phyloP scores from a whole-genome alignment of 2,888 invertebrate species.

The Chelonus formosanus region DNA sequence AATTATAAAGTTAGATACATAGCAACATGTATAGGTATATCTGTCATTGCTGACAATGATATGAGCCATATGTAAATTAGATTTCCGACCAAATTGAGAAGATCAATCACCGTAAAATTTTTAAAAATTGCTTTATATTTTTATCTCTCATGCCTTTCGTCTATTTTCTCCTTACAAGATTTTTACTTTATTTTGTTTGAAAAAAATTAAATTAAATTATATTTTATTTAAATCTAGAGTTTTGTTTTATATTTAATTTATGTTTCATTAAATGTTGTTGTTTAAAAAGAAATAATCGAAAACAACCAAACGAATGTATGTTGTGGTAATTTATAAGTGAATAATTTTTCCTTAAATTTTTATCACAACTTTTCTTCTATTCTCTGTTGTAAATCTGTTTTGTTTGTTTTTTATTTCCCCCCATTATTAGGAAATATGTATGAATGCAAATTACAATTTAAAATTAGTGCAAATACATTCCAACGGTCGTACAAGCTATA shows the following conservation, averaged over 20 bases:
- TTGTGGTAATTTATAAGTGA: too few species aligned
- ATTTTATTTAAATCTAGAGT: too few species aligned
- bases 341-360: too few species aligned
- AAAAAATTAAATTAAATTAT: too few species aligned
- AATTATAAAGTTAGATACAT: slow-evolving; percentile 22
- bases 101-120: slow-evolving; percentile 4
- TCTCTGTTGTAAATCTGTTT: background rate
- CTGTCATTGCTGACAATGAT: slow-evolving; percentile 9
- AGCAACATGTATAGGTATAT: slow-evolving; percentile 4
- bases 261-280: too few species aligned
- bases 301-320: too few species aligned
- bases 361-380: too few species aligned
- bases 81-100: slow-evolving; percentile 1
- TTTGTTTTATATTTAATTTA: too few species aligned
- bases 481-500: background rate
- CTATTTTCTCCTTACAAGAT: background rate
- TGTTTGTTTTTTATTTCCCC: background rate
- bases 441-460: slow-evolving; percentile 15
- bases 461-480: slow-evolving; percentile 15
- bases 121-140: background rate
- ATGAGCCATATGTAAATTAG: background rate
- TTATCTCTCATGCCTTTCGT: too few species aligned
- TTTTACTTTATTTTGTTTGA: too few species aligned
- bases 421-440: background rate
- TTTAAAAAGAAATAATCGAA: too few species aligned